Percentiles rank a stretch among this genome's conserved stretches.
Evolutionary conservation across 2,113 vertebrate species (phyloP).

Genomic region (Microtus pennsylvanicus): DNA sequence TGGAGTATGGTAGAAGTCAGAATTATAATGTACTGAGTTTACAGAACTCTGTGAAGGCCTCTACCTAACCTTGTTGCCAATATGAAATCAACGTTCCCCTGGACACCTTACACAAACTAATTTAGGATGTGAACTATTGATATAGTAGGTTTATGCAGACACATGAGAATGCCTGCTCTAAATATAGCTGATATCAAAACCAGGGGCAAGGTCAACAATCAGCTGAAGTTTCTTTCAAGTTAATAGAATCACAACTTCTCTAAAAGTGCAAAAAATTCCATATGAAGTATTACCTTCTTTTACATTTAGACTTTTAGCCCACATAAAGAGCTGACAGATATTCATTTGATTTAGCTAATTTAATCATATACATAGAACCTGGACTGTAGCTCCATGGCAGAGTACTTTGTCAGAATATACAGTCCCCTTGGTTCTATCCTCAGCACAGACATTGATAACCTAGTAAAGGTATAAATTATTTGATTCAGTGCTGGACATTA

Average conservation of each 20-base stretch:
- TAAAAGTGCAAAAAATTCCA: not conserved
- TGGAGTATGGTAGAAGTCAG: slow-evolving; percentile 34
- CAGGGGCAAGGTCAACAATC: not conserved
- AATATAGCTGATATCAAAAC: not conserved
- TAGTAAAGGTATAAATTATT: slow-evolving; percentile 21
- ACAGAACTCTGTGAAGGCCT: slow-evolving; percentile 32
- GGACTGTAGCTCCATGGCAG: not conserved
- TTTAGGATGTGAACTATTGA: slow-evolving; percentile 18
- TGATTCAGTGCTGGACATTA: not conserved
- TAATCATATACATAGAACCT: not conserved
- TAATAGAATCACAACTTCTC: slow-evolving; percentile 13
- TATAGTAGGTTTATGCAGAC: slow-evolving; percentile 27
- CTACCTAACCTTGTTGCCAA: slow-evolving; percentile 50
- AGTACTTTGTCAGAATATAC: not conserved
- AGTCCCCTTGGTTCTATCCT: not conserved
- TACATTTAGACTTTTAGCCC: not conserved
- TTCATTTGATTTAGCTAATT: not conserved
- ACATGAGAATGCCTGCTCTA: slow-evolving; percentile 25
- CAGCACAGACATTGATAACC: not conserved
- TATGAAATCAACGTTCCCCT: slow-evolving; percentile 38
- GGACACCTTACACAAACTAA: slow-evolving; percentile 29
- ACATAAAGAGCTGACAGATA: slow-evolving; percentile 11
- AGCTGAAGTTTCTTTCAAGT: not conserved
- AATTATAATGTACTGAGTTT: slow-evolving; percentile 58
- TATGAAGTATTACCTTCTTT: not conserved